Conservation (phyloP, 2,113 vertebrate genomes). For the Glaucidium brasilianum region DNA sequence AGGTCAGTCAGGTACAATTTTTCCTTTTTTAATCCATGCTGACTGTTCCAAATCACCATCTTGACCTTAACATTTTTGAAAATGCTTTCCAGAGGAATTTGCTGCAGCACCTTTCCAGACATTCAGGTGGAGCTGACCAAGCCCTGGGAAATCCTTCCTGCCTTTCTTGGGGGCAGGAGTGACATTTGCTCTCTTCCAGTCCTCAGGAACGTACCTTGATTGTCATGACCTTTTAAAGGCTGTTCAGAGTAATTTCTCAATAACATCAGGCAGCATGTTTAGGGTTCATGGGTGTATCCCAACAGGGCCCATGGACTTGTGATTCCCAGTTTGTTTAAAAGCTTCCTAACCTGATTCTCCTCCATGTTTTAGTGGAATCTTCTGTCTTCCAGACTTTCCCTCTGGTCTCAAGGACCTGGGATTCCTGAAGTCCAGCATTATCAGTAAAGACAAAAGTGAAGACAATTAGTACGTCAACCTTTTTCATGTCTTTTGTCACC, state of each 20-base stretch:
- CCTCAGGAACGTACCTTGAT: background rate
- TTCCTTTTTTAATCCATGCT: background rate
- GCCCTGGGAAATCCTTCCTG: background rate
- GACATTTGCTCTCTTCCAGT: background rate
- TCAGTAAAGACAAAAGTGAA: background rate
- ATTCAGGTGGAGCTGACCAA: background rate
- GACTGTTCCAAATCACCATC: background rate
- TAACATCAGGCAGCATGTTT: background rate
- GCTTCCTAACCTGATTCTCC: background rate
- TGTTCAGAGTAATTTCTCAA: background rate
- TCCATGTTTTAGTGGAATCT: background rate
- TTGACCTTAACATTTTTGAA: background rate
- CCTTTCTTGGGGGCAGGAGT: background rate
- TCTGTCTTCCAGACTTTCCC: background rate
- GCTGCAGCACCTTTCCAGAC: background rate
- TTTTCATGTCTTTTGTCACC: background rate
- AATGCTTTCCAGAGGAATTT: background rate
- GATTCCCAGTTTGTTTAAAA: background rate
- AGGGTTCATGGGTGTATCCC: background rate
- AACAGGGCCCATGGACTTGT: background rate
- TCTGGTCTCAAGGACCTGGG: background rate
- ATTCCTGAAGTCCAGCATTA: background rate
- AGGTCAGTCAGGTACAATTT: background rate
- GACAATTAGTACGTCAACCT: background rate
- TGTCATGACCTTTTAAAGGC: background rate